Base-by-base conservation (phyloP, 2,113 vertebrate genomes). In the Prionailurus bengalensis region DNA sequence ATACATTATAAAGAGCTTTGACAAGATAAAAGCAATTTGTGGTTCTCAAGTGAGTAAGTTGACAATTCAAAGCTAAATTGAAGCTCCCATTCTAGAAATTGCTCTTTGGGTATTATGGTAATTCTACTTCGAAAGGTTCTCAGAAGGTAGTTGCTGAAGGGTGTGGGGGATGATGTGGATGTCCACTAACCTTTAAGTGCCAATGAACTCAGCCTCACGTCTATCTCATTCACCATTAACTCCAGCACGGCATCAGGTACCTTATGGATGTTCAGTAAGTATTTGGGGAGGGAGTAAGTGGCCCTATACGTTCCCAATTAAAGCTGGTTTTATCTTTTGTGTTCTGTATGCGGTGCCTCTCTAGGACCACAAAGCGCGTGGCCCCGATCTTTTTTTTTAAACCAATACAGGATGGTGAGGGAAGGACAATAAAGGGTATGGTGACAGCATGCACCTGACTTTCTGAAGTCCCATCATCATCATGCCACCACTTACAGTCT, bases 11-110 rank as follows among this genome's bases (percentile, higher is more conserved):
- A 79, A 91, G 65, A 86, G 11, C 19, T 89, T n/a, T 36, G 36
- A 3, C 84, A 29, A 83, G 23, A 80, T 21, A 25, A 33, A 79
- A 85, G 39, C 23, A 76, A 81, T 55, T 86, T 14, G 33, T 66
- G 42, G 2, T 33, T 82, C 39, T 16, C 53, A 66, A 78, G 15
- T 58, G 33, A 74, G 31, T 84, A 63, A 42, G 39, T 27, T 53
- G 53, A 66, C 25, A 39, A 68, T 90, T 95, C 51, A 90, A 95
- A 97, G 45, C n/a, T 65, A 29, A 53, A 23, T 23, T 70, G n/a
- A 23, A 68, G 84, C 81, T 78, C 36, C 33, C 33, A 65, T 58
- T 83, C 15, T 36, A 84, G 76, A 96, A 79, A 55, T 78, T 45
- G 29, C 25, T 81, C 76, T 61, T 81, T 73, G 14, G 12, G 9